Base-by-base conservation (phyloP, 1,140 invertebrate species). In the Megalonaias nervosa region DNA sequence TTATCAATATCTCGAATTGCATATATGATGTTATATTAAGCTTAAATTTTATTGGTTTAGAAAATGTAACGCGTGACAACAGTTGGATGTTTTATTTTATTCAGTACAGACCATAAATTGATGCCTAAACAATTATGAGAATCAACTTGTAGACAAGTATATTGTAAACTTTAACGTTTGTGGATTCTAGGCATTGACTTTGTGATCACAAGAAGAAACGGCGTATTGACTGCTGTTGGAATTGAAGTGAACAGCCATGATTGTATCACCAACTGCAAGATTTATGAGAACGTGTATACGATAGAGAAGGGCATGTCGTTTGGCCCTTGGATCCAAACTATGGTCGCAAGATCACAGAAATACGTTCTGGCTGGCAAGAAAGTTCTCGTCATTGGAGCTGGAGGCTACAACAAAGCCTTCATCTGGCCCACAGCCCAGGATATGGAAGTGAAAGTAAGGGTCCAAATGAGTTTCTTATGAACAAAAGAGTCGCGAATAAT, bases 181-280 rank as follows among this genome's bases (percentile, higher is more conserved):
- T 48, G 4, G 6, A 55, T 17, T 70, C n/a, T 56, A 85, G 84
- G 84, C 26, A 74, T 85, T 21, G 82, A 85, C 59, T 81, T 75
- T 55, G 62, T 82, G 13, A 61, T 84, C 1, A 72, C 79, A 14
- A 56, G 75, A 59, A 71, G 56, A 68, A 38, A 64, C 15, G 81
- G 74, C 15, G 69, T 58, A 17, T 58, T 79, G 15, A 38, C 38
- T 17, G 67, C 80, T 9, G 66, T 81, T 14, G 80, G 74, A 1
- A 81, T 85, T 48, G 82, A 85, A 48, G 82, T 83, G 0, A 85
- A 85, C 71, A 78, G 79, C 56, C 83, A 83, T 57, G 83, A 84
- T 56, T 84, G 83, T 69, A 84, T 79, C 16, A 84, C 81, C 26
- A 84, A 82, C 67, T 81, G 79, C 57, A 81, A 85, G 65, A 65